A percentile compares a stretch with the other conserved stretches of the same genome.
phyloP scores from a whole-genome alignment of 2,888 invertebrate genomes.

The Sclerodermus sp. region DNA sequence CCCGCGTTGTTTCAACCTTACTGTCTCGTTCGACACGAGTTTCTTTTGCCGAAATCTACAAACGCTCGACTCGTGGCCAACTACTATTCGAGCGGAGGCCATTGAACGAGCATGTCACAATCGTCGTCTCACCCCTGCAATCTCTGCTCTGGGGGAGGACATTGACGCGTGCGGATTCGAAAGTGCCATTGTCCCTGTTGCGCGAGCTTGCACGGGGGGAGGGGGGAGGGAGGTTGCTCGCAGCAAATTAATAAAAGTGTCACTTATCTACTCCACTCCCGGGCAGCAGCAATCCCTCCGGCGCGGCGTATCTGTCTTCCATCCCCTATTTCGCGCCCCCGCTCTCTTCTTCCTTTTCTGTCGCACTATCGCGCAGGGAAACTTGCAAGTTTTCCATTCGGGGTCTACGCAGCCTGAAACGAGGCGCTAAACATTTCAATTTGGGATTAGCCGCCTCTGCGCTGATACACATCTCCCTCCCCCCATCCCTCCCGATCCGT shows the following conservation, averaged over 20 bases:
- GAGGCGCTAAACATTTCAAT: slow-evolving; percentile 60
- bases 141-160: too few relatives aligned
- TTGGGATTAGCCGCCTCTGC: slow-evolving; percentile 38
- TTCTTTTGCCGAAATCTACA: too few relatives aligned
- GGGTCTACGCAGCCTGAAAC: slow-evolving; percentile 43
- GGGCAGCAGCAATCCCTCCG: slow-evolving; percentile 10
- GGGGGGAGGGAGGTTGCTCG: slow-evolving; percentile 62
- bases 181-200: slow-evolving; percentile 26
- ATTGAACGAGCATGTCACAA: too few relatives aligned
- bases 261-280: slow-evolving; percentile 63
- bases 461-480: slow-evolving; percentile 19
- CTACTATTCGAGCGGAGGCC: too few relatives aligned
- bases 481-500: slow-evolving; percentile 4
- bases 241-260: slow-evolving; percentile 81
- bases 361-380: too few relatives aligned
- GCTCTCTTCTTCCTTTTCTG: too few relatives aligned
- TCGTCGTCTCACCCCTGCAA: too few relatives aligned
- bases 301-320: too few relatives aligned
- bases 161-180: slow-evolving; percentile 20
- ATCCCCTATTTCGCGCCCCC: too few relatives aligned
- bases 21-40: too few relatives aligned
- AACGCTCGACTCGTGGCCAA: too few relatives aligned
- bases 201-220: slow-evolving; percentile 23
- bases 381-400: neutral
- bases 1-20: too few relatives aligned